Evolutionary conservation across 2,113 vertebrate genomes (phyloP).

Genomic region (Nerophis ophidion): DNA sequence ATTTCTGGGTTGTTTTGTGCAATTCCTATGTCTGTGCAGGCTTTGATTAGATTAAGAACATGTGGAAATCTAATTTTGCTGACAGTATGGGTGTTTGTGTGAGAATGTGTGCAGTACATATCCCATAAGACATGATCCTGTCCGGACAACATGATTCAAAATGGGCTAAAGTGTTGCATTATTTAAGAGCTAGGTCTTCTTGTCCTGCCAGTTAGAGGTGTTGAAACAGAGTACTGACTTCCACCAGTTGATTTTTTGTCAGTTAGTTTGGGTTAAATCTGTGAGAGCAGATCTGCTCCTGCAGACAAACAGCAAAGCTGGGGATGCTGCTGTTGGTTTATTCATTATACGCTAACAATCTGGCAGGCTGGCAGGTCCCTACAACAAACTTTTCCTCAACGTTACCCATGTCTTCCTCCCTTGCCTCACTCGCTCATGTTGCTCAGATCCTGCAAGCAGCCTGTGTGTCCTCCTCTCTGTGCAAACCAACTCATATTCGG

Average conservation of each 20-base stretch:
- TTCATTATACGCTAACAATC: slow-evolving; percentile 39
- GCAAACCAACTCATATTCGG: not conserved
- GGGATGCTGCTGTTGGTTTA: slow-evolving; percentile 46
- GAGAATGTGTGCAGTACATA: not conserved
- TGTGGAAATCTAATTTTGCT: slow-evolving; percentile 1
- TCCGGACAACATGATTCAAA: slow-evolving; percentile 4
- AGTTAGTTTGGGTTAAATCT: slow-evolving; percentile 18
- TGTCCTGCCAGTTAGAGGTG: slow-evolving; percentile 4
- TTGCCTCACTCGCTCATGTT: not conserved
- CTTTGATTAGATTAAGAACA: slow-evolving; percentile 2
- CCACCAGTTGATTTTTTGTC: slow-evolving; percentile 8
- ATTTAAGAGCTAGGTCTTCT: slow-evolving; percentile 11
- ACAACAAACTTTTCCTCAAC: slow-evolving; percentile 13
- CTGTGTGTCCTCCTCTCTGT: not conserved
- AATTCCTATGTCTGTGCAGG: slow-evolving; percentile 5
- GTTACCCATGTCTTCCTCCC: not conserved
- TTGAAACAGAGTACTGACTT: not conserved
- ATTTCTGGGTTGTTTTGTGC: too few species aligned
- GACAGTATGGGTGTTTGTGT: not conserved
- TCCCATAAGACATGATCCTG: not conserved
- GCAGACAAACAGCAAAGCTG: not conserved
- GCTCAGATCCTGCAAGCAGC: not conserved
- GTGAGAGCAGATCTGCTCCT: slow-evolving; percentile 20
- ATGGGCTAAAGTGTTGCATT: slow-evolving; percentile 2
- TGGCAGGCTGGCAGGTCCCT: slow-evolving; percentile 41